These are phyloP conservation scores for Syrmaticus mikado DNA, from an alignment of 2,113 vertebrate genomes.

Conservation along the genomic window DNA sequence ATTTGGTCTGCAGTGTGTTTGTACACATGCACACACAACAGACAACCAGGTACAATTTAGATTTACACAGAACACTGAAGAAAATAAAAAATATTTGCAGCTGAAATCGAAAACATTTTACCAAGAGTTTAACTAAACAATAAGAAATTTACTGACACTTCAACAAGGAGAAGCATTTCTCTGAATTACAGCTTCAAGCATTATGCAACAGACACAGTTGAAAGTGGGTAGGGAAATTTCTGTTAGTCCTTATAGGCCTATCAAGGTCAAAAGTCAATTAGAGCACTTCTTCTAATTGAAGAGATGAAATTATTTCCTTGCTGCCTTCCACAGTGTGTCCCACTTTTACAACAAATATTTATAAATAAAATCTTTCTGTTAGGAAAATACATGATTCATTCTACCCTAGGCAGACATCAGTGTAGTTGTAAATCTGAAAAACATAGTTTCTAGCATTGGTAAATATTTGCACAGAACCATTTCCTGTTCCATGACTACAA, in stretches of 20 bases:
- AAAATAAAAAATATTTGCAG: slow-evolving; percentile 11
- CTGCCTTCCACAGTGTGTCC: not conserved
- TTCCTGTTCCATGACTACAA: slow-evolving; percentile 73
- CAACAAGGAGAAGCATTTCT: slow-evolving; percentile 55
- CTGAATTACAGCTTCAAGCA: slow-evolving; percentile 71
- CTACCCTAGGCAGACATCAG: slow-evolving; percentile 13
- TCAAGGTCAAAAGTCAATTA: slow-evolving; percentile 74
- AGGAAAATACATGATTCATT: slow-evolving; percentile 64
- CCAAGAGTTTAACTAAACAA: slow-evolving; percentile 69
- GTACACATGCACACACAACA: not conserved
- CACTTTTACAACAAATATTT: slow-evolving; percentile 69
- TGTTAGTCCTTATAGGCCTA: slow-evolving; percentile 59
- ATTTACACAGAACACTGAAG: not conserved
- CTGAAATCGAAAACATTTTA: slow-evolving; percentile 14
- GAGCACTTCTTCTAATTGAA: slow-evolving; percentile 55
- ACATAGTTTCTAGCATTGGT: slow-evolving; percentile 66
- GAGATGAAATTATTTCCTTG: slow-evolving; percentile 29
- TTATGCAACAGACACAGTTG: slow-evolving; percentile 42
- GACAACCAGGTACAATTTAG: not conserved
- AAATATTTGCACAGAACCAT: slow-evolving; percentile 77
- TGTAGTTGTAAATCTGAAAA: slow-evolving; percentile 70
- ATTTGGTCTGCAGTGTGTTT: not conserved
- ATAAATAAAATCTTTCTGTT: slow-evolving; percentile 68
- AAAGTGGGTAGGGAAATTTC: slow-evolving; percentile 67
- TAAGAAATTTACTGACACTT: slow-evolving; percentile 73